Base-by-base conservation (phyloP, 2,888 invertebrate genomes). In the Drosophila paramelanica region DNA sequence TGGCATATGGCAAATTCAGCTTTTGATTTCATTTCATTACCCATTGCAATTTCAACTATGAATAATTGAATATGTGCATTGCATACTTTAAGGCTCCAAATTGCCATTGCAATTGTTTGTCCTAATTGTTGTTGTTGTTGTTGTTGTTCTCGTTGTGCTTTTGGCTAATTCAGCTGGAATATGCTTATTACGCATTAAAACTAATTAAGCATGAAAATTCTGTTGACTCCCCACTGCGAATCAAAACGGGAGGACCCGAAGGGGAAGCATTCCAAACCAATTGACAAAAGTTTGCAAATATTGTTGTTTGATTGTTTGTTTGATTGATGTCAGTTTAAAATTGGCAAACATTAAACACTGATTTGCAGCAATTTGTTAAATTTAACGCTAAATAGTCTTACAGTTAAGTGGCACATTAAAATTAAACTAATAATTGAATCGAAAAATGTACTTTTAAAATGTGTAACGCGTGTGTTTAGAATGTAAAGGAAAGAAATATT, bases 181-280 rank as follows among this genome's bases (percentile, higher is more conserved):
- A 88, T 88, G 82, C 82, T 81, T 82, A 82, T 82, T 82, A 78
- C 81, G 79, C 82, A 88, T 88, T 88, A 84, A 82, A 82, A 84
- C 82, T 88, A 82, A 82, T 82, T 82, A 81, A 81, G 79, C 88
- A 88, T 87, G 72, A 76, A 67, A 72, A 67, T 79, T 65, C 69
- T 43, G 65, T 82, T 62, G 57, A 55, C 67, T 53, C 45, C 23
- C 50, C 50, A 10, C 5, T 23, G 23, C n/a, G 11, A 11, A 33
- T 1, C 31, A 33, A 10, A 36, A 5, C 13, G 36, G 13, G 13
- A 1, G 3, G 10, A 4, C 13, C 36, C 11, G 1, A 36, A 13
- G 36, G 36, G 13, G 13, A 4, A 1, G 25, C 20, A 3, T 14
- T 42, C 13, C 6, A 13, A 43, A 43, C 23, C 50, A 67, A 73